phyloP scores from a whole-genome alignment of 2,888 invertebrate species.

The Belgica antarctica region DNA sequence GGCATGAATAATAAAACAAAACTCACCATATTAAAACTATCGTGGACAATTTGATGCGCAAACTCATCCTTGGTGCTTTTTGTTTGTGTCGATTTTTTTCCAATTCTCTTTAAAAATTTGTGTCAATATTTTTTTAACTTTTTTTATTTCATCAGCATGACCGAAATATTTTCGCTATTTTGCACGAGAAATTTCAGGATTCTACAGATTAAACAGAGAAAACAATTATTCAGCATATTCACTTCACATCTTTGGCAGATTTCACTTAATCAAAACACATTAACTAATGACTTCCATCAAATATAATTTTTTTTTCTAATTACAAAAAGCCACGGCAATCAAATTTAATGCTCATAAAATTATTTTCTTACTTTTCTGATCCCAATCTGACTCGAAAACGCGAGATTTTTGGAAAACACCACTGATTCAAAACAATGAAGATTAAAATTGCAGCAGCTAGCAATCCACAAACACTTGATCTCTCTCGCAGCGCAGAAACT shows the following conservation, averaged over 20 bases:
- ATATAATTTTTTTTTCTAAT: too few species aligned
- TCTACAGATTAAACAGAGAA: not conserved
- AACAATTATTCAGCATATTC: not conserved
- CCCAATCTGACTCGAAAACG: not conserved
- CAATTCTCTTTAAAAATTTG: conserved; percentile 1
- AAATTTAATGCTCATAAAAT: not conserved
- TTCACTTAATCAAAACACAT: too few species aligned
- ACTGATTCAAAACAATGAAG: not conserved
- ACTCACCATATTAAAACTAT: conserved; percentile 38
- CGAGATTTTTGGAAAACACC: conserved; percentile 4
- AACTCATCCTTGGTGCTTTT: conserved; percentile 36
- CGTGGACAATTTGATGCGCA: conserved; percentile 33
- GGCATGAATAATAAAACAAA: too few species aligned
- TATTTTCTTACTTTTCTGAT: conserved; percentile 17
- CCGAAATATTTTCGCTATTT: too few species aligned
- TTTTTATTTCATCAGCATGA: not conserved
- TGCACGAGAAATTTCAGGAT: not conserved
- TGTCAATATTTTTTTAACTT: not conserved
- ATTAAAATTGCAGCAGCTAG: not conserved
- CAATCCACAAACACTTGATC: not conserved
- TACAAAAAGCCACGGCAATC: too few species aligned
- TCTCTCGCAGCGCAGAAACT: conserved; percentile 10
- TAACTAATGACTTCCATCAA: too few species aligned
- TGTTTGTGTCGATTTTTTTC: not conserved
- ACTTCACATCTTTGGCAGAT: not conserved